phyloP scores from a whole-genome alignment of 2,797 vertebrate species.

The Philypnodon macrostomus region DNA sequence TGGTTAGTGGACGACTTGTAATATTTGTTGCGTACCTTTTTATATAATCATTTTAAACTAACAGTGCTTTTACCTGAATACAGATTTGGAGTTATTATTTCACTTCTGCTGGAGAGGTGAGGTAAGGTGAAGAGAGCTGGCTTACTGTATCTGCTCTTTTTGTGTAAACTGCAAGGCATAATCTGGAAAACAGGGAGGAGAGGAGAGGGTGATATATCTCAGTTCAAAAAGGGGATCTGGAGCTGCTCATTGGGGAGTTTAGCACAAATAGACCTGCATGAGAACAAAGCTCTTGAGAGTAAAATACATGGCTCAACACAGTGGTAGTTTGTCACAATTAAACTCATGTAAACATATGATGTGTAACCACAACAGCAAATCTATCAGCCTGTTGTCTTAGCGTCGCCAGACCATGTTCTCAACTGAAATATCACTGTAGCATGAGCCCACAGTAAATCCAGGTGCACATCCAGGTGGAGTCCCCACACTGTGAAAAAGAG shows the following conservation, averaged over 20 bases:
- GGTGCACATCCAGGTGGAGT: constrained; percentile 42
- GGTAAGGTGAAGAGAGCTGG: constrained; percentile 33
- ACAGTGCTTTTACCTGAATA: too few species aligned
- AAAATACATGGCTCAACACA: constrained; percentile 17
- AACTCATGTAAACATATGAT: constrained; percentile 49
- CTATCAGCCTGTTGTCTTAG: constrained; percentile 45
- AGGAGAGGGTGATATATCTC: constrained; percentile 45
- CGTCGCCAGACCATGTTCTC: constrained; percentile 40
- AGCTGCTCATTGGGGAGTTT: constrained; percentile 22
- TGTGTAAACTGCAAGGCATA: constrained; percentile 42
- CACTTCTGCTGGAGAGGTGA: constrained; percentile 24
- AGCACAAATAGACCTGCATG: constrained; percentile 5
- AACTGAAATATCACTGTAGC: constrained; percentile 36
- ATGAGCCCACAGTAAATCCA: constrained; percentile 49
- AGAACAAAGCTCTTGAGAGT: constrained; percentile 18
- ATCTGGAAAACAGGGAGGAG: constrained; percentile 48
- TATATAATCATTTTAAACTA: too few species aligned
- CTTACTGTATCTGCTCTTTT: constrained; percentile 38
- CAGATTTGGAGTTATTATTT: constrained; percentile 27
- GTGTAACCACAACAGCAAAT: constrained; percentile 54
- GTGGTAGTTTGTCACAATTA: constrained; percentile 53
- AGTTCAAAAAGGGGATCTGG: constrained; percentile 20
- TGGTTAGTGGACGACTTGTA: too few species aligned
- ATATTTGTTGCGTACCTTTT: too few species aligned
- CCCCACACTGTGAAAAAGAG: constrained; percentile 47